Base-by-base conservation (phyloP, 2,797 vertebrate genomes). In the Paramormyrops hopkinsi region DNA sequence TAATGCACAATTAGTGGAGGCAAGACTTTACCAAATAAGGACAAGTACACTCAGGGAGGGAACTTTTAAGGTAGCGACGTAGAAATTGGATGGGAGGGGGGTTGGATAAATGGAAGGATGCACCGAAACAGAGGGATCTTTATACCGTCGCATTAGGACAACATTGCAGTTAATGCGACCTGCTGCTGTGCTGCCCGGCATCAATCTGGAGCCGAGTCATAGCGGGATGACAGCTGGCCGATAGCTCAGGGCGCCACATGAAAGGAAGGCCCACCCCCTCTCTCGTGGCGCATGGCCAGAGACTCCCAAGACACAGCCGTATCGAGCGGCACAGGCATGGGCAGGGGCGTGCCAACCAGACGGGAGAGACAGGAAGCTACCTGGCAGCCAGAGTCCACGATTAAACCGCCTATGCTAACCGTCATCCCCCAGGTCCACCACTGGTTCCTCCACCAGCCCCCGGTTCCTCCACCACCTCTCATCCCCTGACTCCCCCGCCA, bases 231-330 rank as follows among this genome's bases (percentile, higher is more conserved):
- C 90, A 90, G 90, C 79, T 51, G 88, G 79, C 44, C 33, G 37
- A 29, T 14, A 76, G 88, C 76, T 90, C 86, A 90, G 88, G 19
- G 89, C 53, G 2, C 37, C n/a, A 88, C 90, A 90, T 92, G 89
- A 91, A 90, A 92, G 76, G 46, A 56, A 85, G 83, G 6, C 0
- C 19, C 25, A 2, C 62, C 29, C 33, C 59, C 62, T 73, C 56
- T 3, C 46, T 46, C 41, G 8, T 48, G 22, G 22, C 19, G 14
- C 25, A 69, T 0, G 9, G 62, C 62, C 62, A 69, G 62, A 12
- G 62, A 69, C 22, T 53, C 86, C 56, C 17, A 22, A 41, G 33
- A 86, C 51, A 51, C 69, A 37, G 88, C 88, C 59, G 3, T 73
- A 90, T 76, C 56, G 86, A 50, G 33, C 25, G 5, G 87, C 50